Evolutionary conservation across 2,888 invertebrate species (phyloP).

Genomic region (Luperina nickerlii): DNA sequence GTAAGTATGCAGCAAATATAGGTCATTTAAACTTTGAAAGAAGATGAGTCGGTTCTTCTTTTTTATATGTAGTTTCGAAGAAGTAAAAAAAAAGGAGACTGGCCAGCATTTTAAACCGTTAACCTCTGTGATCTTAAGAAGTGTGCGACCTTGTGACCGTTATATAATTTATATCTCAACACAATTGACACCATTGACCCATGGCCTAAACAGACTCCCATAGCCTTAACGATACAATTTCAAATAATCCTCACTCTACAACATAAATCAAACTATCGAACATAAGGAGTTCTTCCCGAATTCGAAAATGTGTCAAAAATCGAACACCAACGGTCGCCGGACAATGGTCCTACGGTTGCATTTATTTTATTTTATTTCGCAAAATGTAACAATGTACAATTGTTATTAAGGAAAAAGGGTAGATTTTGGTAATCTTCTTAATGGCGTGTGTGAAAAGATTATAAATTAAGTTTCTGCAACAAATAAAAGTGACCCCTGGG

Average conservation of each 20-base stretch:
- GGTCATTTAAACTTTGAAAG: background rate
- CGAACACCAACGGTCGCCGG: constrained; percentile 81
- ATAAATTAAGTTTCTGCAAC: constrained; percentile 91
- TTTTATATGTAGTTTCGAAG: background rate
- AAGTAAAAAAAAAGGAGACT: background rate
- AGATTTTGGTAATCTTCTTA: constrained; percentile 90
- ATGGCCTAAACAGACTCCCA: constrained; percentile 83
- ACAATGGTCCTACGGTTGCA: constrained; percentile 86
- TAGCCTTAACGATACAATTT: constrained; percentile 76
- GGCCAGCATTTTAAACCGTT: constrained; percentile 73
- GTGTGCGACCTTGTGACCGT: constrained; percentile 87
- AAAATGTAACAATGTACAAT: constrained; percentile 89
- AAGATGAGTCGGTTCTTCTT: too few species aligned
- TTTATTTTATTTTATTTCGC: constrained; percentile 85
- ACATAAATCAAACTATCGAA: constrained; percentile 88
- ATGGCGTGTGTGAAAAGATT: constrained; percentile 91
- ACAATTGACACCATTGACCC: constrained; percentile 86
- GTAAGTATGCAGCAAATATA: background rate
- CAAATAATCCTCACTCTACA: constrained; percentile 77
- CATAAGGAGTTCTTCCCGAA: constrained; percentile 83
- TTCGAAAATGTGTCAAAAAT: constrained; percentile 87
- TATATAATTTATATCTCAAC: constrained; percentile 78
- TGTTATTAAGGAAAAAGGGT: constrained; percentile 89
- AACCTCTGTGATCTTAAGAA: constrained; percentile 82
- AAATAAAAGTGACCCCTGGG: constrained; percentile 90